Conservation (phyloP, 2,113 vertebrate species). For the Oreamnos americanus region DNA sequence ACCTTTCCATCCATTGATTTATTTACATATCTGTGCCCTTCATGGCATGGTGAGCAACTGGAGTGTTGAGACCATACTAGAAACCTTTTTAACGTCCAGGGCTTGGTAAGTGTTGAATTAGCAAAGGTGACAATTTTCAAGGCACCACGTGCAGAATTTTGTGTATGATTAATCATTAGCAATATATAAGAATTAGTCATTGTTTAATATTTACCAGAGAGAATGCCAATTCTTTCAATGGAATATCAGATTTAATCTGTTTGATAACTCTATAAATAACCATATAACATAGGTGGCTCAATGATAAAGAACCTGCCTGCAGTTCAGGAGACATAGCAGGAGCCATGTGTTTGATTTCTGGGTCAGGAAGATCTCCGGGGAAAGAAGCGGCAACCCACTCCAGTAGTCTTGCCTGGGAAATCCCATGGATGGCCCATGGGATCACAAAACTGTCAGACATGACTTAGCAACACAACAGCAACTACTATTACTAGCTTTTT, state of each 20-base stretch:
- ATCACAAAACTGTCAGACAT: neutral
- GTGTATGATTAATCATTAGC: neutral
- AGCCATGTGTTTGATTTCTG: neutral
- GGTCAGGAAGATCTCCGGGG: neutral
- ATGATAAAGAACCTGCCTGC: neutral
- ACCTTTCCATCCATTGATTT: neutral
- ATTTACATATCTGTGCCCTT: neutral
- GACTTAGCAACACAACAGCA: neutral
- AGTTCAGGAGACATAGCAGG: neutral
- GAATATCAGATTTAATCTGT: too few relatives aligned
- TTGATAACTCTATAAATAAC: neutral
- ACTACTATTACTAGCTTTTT: neutral
- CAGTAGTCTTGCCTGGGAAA: neutral
- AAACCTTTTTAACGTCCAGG: neutral
- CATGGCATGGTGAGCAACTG: fast-evolving
- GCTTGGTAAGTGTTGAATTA: neutral
- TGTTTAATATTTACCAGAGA: neutral
- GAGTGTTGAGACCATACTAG: neutral
- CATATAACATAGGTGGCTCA: neutral
- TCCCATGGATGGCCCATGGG: neutral
- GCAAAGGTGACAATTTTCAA: neutral
- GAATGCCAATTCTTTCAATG: too few relatives aligned
- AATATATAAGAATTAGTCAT: neutral
- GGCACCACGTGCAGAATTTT: neutral
- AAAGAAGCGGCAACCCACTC: neutral